Percentiles rank a stretch among this genome's conserved stretches.
phyloP scores from a whole-genome alignment of 1,140 invertebrate species.

The Drosophila orena region DNA sequence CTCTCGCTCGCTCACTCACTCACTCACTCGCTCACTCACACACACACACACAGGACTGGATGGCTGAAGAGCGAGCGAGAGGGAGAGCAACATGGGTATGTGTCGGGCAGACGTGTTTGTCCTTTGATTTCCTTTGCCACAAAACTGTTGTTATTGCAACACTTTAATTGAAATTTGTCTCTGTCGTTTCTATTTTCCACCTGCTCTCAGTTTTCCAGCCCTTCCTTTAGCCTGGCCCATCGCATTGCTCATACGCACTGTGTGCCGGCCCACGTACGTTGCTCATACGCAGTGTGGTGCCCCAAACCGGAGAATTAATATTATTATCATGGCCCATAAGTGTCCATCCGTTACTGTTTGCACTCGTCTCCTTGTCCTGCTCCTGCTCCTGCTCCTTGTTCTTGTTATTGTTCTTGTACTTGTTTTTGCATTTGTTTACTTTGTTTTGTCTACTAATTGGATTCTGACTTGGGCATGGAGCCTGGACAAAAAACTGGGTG shows the following conservation, averaged over 20 bases:
- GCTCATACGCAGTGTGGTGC: constrained; percentile 52
- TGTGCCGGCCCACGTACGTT: no score
- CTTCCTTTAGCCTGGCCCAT: not conserved
- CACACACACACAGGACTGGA: constrained; percentile 2
- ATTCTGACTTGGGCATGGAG: constrained; percentile 14
- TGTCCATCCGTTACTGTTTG: constrained; percentile 16
- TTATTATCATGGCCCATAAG: constrained; percentile 45
- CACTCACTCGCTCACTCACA: constrained; percentile 9
- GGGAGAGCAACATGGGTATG: not conserved
- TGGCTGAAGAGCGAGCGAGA: no score
- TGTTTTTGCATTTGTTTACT: constrained; percentile 13
- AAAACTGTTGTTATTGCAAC: constrained; percentile 55
- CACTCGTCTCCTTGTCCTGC: not conserved
- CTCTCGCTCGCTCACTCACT: not conserved
- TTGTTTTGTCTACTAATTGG: constrained; percentile 34
- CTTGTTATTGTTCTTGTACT: not conserved
- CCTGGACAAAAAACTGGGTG: not conserved
- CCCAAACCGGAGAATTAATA: constrained; percentile 36
- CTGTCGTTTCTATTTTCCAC: constrained; percentile 9
- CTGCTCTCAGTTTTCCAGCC: not conserved
- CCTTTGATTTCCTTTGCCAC: constrained; percentile 48
- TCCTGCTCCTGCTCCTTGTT: not conserved
- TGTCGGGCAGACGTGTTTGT: constrained; percentile 36
- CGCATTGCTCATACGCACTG: constrained; percentile 37
- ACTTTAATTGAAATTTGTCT: constrained; percentile 64